Base-by-base conservation (phyloP, 2,113 vertebrate species). In the Coturnix japonica region DNA sequence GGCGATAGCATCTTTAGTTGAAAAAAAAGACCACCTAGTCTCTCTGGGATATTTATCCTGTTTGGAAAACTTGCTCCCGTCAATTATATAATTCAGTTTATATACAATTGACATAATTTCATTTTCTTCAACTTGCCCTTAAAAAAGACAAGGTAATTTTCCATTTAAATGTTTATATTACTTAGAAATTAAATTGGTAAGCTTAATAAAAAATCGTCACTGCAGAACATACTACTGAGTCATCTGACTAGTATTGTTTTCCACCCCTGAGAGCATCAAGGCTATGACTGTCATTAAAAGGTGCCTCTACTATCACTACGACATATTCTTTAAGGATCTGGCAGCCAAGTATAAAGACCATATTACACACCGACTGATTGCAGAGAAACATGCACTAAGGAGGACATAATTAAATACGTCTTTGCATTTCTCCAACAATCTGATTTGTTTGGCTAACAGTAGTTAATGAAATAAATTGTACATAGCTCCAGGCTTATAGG, bases 11-110 rank as follows among this genome's bases (percentile, higher is more conserved):
- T 47, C 39, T 83, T 83, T 26, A 83, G 85, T 9, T 28, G 14
- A 26, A 26, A 49, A 51, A 74, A 81, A 67, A 56, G 93, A 95
- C 94, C 94, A 95, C 94, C 93, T 91, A 90, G 82, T 56, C 73
- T 75, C 63, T 86, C 39, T 13, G 39, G 49, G 26, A 4, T 64
- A 15, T 59, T 87, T 59, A 82, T 77, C 30, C 13, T 77, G 20
- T 83, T 81, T 19, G 14, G 88, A 67, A 23, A 57, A 26, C 61
- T 88, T 78, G 46, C 65, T 77, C 44, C 47, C 47, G 11, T 20
- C 80, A 51, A 43, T 78, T 8, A 2, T 51, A 51, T 72, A 57
- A 49, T 14, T 19, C 19, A 70, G 51, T 85, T 87, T 90, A 78
- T 71, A 66, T 14, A 11, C 23, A 73, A 31, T 54, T 82, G 8